Evolutionary conservation across 2,797 vertebrate genomes (phyloP), one percentile per base, ranked within the genome.

Genomic region (Onychomys arenicola): DNA sequence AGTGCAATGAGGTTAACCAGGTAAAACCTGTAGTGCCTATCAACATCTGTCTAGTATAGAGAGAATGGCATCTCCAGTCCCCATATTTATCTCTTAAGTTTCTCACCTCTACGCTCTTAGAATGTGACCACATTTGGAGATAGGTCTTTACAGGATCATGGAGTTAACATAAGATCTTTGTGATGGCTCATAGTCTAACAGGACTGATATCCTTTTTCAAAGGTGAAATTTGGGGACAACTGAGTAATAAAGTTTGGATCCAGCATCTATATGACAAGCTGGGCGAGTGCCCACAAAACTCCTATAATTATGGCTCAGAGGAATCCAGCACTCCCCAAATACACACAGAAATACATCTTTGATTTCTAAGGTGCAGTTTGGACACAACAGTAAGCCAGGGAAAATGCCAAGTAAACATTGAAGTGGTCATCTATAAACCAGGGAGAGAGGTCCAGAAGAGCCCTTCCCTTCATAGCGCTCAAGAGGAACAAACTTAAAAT

Each of bases 401-500:
- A 89, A 63, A 63, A 92, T n/a, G 52, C 23, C 65, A 40, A 4
- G 29, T 16, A 46, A 34, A 49, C 19, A 40, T 37, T 46, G 81
- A 85, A 75, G 43, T 9, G 32, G 32, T 43, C 16, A 67, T 85
- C 78, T 55, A 55, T 34, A 71, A 87, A 73, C 34, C 67, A 73
- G 23, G n/a, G 16, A 52, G 49, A 65, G 32, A 17, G 25, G n/a
- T 40, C 49, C 57, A 37, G 67, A 55, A 57, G 29, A 87, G 49
- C 8, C 67, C 32, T 86, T 67, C 34, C 34, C 49, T 87, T 73
- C n/a, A 40, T 29, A 40, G 67, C 5, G 23, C 14, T 29, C n/a
- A 63, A 7, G 23, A 89, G 61, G 46, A 87, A 73, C n/a, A 57
- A 89, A 69, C n/a, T 87, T 93, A n/a, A 78, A 95, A 89, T 95